phyloP scores from a whole-genome alignment of 2,888 invertebrate species.

The Muschampia plurimacula region DNA sequence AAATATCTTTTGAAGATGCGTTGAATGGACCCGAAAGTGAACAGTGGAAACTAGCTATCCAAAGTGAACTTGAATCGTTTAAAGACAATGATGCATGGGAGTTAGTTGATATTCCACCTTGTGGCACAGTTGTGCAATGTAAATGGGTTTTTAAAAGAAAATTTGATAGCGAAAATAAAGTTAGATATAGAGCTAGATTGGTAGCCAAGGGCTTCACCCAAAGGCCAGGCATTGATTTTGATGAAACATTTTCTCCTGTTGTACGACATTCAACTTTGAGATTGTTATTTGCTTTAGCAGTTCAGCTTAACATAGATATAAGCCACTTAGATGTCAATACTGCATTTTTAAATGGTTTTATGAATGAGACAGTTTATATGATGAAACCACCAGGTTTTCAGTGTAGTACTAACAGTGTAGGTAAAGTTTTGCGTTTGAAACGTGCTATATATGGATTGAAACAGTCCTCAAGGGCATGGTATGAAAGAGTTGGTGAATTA shows the following conservation, averaged over 20 bases:
- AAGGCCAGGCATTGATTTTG: background rate
- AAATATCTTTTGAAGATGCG: conserved; percentile 19
- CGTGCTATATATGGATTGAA: conserved; percentile 4
- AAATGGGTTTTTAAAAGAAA: conserved; percentile 28
- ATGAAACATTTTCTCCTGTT: conserved; percentile 4
- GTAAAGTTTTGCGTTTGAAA: background rate
- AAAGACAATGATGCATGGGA: conserved; percentile 32
- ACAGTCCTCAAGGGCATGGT: background rate
- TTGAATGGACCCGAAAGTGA: conserved; percentile 19
- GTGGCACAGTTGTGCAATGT: conserved; percentile 16
- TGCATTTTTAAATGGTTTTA: conserved; percentile 4
- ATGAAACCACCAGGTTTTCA: background rate
- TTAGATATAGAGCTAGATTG: conserved; percentile 6
- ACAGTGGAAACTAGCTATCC: conserved; percentile 28
- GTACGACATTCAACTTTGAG: conserved; percentile 6
- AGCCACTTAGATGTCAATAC: conserved; percentile 5
- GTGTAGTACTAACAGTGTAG: background rate
- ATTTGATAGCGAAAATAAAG: background rate
- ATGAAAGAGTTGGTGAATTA: background rate
- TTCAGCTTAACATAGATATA: background rate
- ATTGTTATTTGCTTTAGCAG: conserved; percentile 8
- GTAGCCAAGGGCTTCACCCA: conserved; percentile 13
- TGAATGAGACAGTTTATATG: conserved; percentile 1
- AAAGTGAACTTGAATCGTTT: conserved; percentile 30
- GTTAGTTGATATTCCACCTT: background rate